A percentile compares a stretch with the other conserved stretches of the same genome.
phyloP scores from a whole-genome alignment of 2,888 invertebrate genomes.

The Trisateles emortualis region DNA sequence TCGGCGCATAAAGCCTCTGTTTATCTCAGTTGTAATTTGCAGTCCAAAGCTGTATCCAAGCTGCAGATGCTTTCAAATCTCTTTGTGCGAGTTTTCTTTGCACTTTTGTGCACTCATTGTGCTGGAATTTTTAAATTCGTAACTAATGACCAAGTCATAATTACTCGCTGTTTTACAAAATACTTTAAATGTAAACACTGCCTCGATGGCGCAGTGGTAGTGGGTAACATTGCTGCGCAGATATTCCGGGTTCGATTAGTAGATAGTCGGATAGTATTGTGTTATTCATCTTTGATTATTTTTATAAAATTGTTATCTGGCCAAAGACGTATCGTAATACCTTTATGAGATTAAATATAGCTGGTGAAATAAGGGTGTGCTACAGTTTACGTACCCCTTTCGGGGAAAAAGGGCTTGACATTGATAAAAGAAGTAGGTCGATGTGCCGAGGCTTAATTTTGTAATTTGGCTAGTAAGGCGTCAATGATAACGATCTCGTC shows the following conservation, averaged over 20 bases:
- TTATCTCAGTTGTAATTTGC: slow-evolving; percentile 81
- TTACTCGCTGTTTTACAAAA: slow-evolving; percentile 53
- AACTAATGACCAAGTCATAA: slow-evolving; percentile 57
- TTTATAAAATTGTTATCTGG: no score
- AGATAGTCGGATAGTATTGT: no score
- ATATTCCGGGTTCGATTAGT: no score
- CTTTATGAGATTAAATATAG: no score
- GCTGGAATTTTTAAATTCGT: slow-evolving; percentile 68
- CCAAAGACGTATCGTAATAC: no score
- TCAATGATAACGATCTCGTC: slow-evolving; percentile 73
- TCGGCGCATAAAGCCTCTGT: slow-evolving; percentile 68
- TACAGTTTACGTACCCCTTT: no score
- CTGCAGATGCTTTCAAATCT: slow-evolving; percentile 82
- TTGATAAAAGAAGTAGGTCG: slow-evolving; percentile 54
- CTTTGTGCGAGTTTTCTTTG: slow-evolving; percentile 79
- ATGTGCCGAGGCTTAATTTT: slow-evolving; percentile 61
- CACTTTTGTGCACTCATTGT: slow-evolving; percentile 76
- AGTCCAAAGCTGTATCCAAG: slow-evolving; percentile 78
- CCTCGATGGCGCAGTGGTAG: no score
- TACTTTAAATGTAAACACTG: slow-evolving; percentile 26
- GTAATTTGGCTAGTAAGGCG: slow-evolving; percentile 71
- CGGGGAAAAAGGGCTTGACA: slow-evolving; percentile 11
- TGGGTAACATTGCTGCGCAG: no score
- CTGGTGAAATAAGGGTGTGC: no score
- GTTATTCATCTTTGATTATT: no score